Base-by-base conservation (phyloP, 1,140 invertebrate species). In the Pseudomyrmex cubaensis region DNA sequence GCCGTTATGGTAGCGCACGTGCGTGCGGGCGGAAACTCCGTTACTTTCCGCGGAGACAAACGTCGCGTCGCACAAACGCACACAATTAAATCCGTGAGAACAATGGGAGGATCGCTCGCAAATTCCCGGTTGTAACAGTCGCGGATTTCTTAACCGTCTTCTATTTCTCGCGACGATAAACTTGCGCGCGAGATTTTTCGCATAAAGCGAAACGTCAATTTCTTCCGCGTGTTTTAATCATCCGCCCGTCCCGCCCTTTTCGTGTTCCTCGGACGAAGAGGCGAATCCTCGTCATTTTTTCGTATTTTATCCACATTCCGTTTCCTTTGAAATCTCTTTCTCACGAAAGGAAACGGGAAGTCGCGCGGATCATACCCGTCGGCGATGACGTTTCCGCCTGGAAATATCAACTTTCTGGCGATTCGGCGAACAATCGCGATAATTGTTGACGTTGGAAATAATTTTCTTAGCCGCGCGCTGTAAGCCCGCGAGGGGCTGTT, bases 1-100 rank as follows among this genome's bases (percentile, higher is more conserved):
- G 17, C 63, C 56, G 64, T 69, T 64, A 7, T 35, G 35, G 35
- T 35, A 35, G 35, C 35, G 75, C 62, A n/a, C 64, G 54, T 48
- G 54, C 35, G 7, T 22, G 59, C 5, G 35, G n/a, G 2, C 35
- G n/a, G 35, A 20, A 78, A 48, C 66, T 13, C 56, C 63, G 75
- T 64, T 72, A 80, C 12, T 72, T 35, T 54, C 5, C 17, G 54
- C 64, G 44, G 66, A 70, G 66, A 78, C 76, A 35, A 35, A 35
- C 63, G 12, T 70, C 54, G 66, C 48, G 48, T 20, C 67, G 50
- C 50, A 8, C 48, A 44, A 57, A 54, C 35, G 35, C 35, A 15
- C 17, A 44, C 44, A 80, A 80, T 80, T 80, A 78, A 25, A 70
- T 54, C 52, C 50, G 22, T 13, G 22, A 56, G 64, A 80, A 80